These are phyloP conservation scores for Liolophura sinensis DNA, from an alignment of 1,140 invertebrate genomes.

Conservation along the genomic window DNA sequence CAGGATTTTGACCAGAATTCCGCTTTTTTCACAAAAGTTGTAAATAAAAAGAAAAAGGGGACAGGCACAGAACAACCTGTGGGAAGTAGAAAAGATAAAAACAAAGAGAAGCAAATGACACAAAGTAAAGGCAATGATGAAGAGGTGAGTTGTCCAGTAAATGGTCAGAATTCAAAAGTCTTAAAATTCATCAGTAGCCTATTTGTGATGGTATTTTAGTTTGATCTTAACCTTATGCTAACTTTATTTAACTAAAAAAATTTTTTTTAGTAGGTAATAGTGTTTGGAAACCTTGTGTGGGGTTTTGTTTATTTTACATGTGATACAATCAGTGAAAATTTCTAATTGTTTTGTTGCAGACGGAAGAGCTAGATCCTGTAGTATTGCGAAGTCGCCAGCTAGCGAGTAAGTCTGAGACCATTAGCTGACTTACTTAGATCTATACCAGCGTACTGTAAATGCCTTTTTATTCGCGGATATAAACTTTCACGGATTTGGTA, in stretches of 20 bases:
- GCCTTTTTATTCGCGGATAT: no score
- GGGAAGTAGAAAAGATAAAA: constrained; percentile 14
- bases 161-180: no score
- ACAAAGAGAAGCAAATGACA: constrained; percentile 21
- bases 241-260: not conserved
- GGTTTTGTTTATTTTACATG: not conserved
- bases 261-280: not conserved
- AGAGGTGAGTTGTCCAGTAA: constrained; percentile 36
- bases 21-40: constrained; percentile 56
- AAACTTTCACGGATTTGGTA: no score
- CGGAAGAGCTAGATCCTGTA: constrained; percentile 52
- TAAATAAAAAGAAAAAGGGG: constrained; percentile 53
- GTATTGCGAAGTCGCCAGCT: constrained; percentile 52
- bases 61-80: constrained; percentile 21
- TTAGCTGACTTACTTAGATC: no score
- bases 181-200: not conserved
- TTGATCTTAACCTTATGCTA: not conserved
- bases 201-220: not conserved
- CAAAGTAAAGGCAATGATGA: constrained; percentile 41
- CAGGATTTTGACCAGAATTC: constrained; percentile 55
- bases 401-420: constrained; percentile 47
- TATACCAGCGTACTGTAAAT: no score
- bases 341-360: constrained; percentile 20
- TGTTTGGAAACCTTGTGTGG: not conserved
- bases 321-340: not conserved